Evolutionary conservation across 2,888 invertebrate species (phyloP).

Genomic region (Helleia helle): DNA sequence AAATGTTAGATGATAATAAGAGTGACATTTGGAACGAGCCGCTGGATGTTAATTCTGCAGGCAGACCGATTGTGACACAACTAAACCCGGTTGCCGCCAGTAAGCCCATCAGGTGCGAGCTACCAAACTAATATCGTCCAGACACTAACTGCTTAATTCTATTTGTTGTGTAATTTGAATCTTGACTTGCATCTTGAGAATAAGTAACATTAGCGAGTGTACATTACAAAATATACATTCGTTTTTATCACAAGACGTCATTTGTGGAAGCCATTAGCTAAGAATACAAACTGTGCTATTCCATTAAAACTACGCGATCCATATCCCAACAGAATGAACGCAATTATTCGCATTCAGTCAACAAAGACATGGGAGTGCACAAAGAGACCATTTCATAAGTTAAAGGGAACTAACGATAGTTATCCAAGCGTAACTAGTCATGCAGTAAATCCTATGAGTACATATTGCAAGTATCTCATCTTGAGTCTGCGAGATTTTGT

Average conservation of each 20-base stretch:
- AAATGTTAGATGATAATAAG: constrained; percentile 70
- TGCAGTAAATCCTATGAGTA: constrained; percentile 59
- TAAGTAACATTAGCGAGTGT: no score
- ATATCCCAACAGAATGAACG: constrained; percentile 49
- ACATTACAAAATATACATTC: constrained; percentile 24
- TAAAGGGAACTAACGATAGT: constrained; percentile 53
- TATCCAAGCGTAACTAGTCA: constrained; percentile 62
- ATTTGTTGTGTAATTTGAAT: constrained; percentile 15
- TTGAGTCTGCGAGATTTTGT: constrained; percentile 18
- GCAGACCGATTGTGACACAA: constrained; percentile 63
- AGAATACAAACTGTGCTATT: constrained; percentile 54
- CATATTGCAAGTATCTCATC: constrained; percentile 49
- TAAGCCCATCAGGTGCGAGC: constrained; percentile 64
- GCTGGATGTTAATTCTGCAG: constrained; percentile 64
- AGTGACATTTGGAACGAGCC: constrained; percentile 67
- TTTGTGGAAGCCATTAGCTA: constrained; percentile 49
- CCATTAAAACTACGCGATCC: constrained; percentile 51
- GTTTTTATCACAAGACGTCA: constrained; percentile 41
- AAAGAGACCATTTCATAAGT: constrained; percentile 63
- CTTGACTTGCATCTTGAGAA: constrained; percentile 6
- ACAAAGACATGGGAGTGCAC: constrained; percentile 48
- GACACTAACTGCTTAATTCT: constrained; percentile 20
- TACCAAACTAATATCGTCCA: constrained; percentile 42
- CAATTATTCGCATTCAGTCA: constrained; percentile 58
- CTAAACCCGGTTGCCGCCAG: constrained; percentile 63